Conservation (phyloP, 23 tunicate species). For the Trididemnum miniatum region DNA sequence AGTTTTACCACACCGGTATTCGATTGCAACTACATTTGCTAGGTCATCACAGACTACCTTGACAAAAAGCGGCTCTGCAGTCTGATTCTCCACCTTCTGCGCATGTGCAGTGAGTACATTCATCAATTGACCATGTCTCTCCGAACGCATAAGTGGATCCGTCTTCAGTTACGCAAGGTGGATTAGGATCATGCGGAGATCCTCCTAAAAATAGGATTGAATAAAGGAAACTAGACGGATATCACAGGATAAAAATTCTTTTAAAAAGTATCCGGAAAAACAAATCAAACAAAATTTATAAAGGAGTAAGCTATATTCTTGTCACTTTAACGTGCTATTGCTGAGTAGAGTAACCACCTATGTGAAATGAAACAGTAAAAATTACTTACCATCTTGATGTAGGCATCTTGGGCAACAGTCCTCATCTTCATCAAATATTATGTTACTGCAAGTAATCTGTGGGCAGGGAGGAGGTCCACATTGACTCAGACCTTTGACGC, state of each 20-base stretch:
- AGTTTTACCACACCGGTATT: too few relatives aligned
- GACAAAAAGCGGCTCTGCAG: constrained; percentile 68
- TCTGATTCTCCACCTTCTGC: constrained; percentile 46
- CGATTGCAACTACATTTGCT: too few relatives aligned
- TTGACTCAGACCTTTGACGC: constrained; percentile 53
- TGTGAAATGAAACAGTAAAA: too few relatives aligned
- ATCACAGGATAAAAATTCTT: too few relatives aligned
- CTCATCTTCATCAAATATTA: neutral
- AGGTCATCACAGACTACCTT: constrained; percentile 19
- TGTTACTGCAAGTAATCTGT: constrained; percentile 19
- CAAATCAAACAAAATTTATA: too few relatives aligned
- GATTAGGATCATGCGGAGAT: constrained; percentile 16
- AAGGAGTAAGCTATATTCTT: too few relatives aligned
- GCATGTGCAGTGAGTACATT: constrained; percentile 66
- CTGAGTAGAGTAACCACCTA: too few relatives aligned
- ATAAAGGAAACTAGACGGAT: too few relatives aligned
- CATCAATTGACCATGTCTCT: constrained; percentile 67
- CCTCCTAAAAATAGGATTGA: neutral
- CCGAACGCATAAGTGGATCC: constrained; percentile 46
- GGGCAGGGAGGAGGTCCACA: constrained; percentile 49
- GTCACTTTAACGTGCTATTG: too few relatives aligned
- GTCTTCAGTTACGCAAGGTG: constrained; percentile 41
- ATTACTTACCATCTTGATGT: neutral
- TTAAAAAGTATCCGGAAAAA: too few relatives aligned
- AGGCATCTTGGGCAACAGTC: constrained; percentile 66